Base-by-base conservation (phyloP, 2,113 vertebrate genomes). In the Cryptomyrus ogoouensis region DNA sequence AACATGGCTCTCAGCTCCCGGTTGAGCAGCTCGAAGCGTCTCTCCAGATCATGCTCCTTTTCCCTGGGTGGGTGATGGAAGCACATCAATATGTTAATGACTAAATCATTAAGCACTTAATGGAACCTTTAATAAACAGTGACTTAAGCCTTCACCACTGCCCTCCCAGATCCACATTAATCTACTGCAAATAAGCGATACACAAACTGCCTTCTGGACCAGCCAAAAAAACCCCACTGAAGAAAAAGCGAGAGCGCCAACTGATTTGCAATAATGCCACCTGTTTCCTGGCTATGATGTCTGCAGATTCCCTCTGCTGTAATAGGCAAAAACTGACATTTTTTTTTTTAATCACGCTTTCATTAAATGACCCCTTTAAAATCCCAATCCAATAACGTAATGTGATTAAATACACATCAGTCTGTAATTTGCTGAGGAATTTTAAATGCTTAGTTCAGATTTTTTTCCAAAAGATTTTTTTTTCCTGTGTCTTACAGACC, bases 81-180 rank as follows among this genome's bases (percentile, higher is more conserved):
- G 97, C 97, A 98, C 98, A 99, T 99, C 98, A 98, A 99, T 99
- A 99, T 98, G 97, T 96, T 99, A 99, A 99, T 99, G 96, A 98
- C 97, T 97, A 98, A 99, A 99, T 99, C 98, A 99, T 99, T 99
- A 99, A 97, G 97, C 96, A 96, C 97, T 99, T 97, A 97, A 97
- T 98, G 97, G 96, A 97, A 96, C 96, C 97, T 97, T 97, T 97
- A 98, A 97, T 95, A 97, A 96, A 96, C 96, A 99, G 98, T 93
- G 98, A 99, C 99, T 98, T 96, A 89, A 95, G 94, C 92, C 97
- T 96, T 98, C 91, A 87, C 91, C 95, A 92, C 95, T 88, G 97
- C 96, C 96, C 98, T 97, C 97, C 96, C 94, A 94, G 94, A 95
- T 95, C 94, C 94, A 94, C 97, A 98, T 97, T 98, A 99, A 99